These are phyloP conservation scores for Chrysoperla carnea DNA, from an alignment of 1,140 invertebrate species.

Conservation along the genomic window DNA sequence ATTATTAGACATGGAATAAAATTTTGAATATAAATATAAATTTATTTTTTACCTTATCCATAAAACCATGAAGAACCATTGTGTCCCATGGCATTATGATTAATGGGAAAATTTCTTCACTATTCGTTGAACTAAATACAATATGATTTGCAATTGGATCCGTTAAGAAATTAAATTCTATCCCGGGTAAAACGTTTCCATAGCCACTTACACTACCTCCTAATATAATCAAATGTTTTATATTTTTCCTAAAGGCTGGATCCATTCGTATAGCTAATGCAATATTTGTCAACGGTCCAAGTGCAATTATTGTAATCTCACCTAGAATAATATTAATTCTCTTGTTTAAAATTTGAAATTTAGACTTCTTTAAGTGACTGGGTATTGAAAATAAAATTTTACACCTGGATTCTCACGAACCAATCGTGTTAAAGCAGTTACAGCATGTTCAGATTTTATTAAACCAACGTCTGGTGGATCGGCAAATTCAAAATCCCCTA, in stretches of 20 bases:
- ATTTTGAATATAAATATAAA: no score
- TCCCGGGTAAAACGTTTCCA: slow-evolving; percentile 29
- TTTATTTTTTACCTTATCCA: no score
- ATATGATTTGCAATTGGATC: slow-evolving; percentile 45
- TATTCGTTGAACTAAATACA: slow-evolving; percentile 23
- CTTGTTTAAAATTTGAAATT: no score
- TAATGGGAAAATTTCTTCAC: slow-evolving; percentile 6
- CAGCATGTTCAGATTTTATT: slow-evolving; percentile 25
- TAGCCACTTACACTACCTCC: slow-evolving; percentile 31
- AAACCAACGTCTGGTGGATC: slow-evolving; percentile 15
- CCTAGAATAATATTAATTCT: slow-evolving; percentile 16
- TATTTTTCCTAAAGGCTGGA: slow-evolving; percentile 26
- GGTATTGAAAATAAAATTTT: no score
- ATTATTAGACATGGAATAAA: no score
- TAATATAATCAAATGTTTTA: slow-evolving; percentile 35
- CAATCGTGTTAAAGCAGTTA: slow-evolving; percentile 19
- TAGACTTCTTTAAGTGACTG: no score
- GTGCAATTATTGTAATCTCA: slow-evolving; percentile 26
- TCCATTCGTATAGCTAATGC: slow-evolving; percentile 36
- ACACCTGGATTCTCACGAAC: slow-evolving; percentile 25
- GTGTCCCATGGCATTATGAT: slow-evolving; percentile 30
- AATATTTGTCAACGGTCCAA: slow-evolving; percentile 45
- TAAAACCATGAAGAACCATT: no score
- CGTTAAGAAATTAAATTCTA: slow-evolving; percentile 46
- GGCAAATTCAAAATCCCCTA: slow-evolving; percentile 28